phyloP scores from a whole-genome alignment of 2,797 vertebrate genomes.

The Botia kubotai region DNA sequence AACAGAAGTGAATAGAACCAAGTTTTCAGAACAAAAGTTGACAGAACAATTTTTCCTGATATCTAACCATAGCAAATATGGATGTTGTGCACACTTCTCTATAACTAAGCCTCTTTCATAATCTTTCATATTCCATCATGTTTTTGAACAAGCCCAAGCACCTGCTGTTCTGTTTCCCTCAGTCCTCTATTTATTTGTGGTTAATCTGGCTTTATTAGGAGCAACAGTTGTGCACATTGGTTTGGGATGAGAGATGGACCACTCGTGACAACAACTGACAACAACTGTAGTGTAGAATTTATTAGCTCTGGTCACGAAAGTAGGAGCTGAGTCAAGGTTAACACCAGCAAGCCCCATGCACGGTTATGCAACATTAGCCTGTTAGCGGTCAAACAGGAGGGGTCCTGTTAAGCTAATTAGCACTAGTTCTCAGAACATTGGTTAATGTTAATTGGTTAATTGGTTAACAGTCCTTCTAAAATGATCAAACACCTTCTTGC shows the following conservation, averaged over 20 bases:
- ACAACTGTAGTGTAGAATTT: slow-evolving; percentile 92
- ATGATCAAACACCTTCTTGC: too few species aligned
- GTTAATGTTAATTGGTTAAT: too few species aligned
- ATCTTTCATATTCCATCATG: background rate
- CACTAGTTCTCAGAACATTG: slow-evolving; percentile 50
- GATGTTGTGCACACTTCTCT: background rate
- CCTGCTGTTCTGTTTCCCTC: slow-evolving; percentile 70
- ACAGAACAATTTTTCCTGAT: background rate
- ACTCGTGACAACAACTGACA: slow-evolving; percentile 89
- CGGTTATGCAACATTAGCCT: slow-evolving; percentile 87
- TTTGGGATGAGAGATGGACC: slow-evolving; percentile 35
- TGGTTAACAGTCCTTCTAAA: too few species aligned
- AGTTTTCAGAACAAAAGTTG: background rate
- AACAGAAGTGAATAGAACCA: background rate
- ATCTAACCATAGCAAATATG: background rate
- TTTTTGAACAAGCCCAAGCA: slow-evolving; percentile 1
- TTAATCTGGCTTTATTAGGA: slow-evolving; percentile 93
- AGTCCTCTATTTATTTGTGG: slow-evolving; percentile 65
- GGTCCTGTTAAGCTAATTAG: slow-evolving; percentile 87
- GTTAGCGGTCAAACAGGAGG: slow-evolving; percentile 82
- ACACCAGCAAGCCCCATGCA: slow-evolving; percentile 80
- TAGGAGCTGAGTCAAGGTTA: slow-evolving; percentile 89
- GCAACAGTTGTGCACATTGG: slow-evolving; percentile 74
- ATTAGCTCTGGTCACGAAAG: slow-evolving; percentile 87
- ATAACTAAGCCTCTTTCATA: background rate